A percentile compares a stretch with the other conserved stretches of the same genome.
phyloP scores from a whole-genome alignment of 2,113 vertebrate species.

The Psittacara wagleri region DNA sequence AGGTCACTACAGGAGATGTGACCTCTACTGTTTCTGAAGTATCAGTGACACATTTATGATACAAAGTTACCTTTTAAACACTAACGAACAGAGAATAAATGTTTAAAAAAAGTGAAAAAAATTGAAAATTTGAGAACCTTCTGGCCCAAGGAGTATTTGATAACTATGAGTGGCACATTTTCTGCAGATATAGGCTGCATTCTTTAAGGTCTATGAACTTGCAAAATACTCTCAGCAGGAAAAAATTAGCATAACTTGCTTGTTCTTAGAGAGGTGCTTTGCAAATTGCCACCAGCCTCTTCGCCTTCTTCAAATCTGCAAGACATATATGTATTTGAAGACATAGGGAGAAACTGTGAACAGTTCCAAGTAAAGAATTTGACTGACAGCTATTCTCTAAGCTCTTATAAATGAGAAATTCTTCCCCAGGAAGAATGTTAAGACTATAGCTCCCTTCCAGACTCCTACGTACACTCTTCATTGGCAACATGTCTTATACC shows the following conservation, averaged over 20 bases:
- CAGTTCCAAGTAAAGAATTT: background rate
- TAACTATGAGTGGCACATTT: background rate
- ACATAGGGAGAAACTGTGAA: background rate
- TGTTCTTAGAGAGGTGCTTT: background rate
- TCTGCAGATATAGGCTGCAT: background rate
- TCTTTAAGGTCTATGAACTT: background rate
- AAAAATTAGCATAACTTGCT: background rate
- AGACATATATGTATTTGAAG: background rate
- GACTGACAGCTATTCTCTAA: background rate
- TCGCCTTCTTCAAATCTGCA: background rate
- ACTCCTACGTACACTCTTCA: background rate
- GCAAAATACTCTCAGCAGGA: background rate
- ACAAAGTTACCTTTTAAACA: background rate
- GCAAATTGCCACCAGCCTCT: background rate
- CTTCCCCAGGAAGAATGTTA: background rate
- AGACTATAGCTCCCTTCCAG: background rate
- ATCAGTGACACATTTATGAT: background rate
- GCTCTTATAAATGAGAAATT: background rate
- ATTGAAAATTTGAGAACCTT: background rate
- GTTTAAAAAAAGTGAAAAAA: background rate
- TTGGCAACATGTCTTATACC: background rate
- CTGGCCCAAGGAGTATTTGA: background rate
- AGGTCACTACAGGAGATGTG: background rate
- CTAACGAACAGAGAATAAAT: background rate
- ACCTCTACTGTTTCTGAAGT: background rate